Evolutionary conservation across 2,888 invertebrate genomes (phyloP).

Genomic region (Tachystola acroxantha): DNA sequence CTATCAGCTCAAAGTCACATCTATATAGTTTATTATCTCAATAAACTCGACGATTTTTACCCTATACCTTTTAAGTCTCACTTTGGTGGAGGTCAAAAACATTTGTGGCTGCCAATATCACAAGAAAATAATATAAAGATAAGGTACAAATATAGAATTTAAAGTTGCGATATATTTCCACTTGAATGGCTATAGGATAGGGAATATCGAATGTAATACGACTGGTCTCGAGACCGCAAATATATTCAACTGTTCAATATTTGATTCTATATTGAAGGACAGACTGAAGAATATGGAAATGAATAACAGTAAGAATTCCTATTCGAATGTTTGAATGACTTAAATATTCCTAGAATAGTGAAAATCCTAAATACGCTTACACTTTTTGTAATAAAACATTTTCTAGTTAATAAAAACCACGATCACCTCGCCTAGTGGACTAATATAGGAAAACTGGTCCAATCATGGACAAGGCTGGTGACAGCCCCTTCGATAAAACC

Average conservation of each 20-base stretch:
- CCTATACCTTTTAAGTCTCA: slow-evolving; percentile 34
- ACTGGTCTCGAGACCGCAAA: not conserved
- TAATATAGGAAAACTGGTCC: slow-evolving; percentile 61
- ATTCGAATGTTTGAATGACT: too few relatives aligned
- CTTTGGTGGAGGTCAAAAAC: slow-evolving; percentile 20
- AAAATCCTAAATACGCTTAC: too few relatives aligned
- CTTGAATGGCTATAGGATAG: too few relatives aligned
- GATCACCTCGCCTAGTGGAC: slow-evolving; percentile 51
- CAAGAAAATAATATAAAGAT: not conserved
- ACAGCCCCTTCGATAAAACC: slow-evolving; percentile 49
- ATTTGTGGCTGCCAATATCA: not conserved
- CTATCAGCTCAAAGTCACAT: slow-evolving; percentile 71
- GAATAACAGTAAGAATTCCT: too few relatives aligned
- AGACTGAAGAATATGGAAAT: too few relatives aligned
- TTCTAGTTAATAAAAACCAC: slow-evolving; percentile 25
- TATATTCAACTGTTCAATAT: not conserved
- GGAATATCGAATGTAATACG: not conserved
- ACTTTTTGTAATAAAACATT: slow-evolving; percentile 9
- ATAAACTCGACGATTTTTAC: slow-evolving; percentile 43
- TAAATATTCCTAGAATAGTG: too few relatives aligned
- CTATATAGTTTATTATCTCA: slow-evolving; percentile 66
- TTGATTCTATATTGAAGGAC: slow-evolving; percentile 11
- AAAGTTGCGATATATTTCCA: too few relatives aligned
- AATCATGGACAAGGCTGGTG: slow-evolving; percentile 59
- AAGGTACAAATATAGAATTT: too few relatives aligned